Evolutionary conservation across 2,113 vertebrate species (phyloP).

Genomic region (Myxocyprinus asiaticus): DNA sequence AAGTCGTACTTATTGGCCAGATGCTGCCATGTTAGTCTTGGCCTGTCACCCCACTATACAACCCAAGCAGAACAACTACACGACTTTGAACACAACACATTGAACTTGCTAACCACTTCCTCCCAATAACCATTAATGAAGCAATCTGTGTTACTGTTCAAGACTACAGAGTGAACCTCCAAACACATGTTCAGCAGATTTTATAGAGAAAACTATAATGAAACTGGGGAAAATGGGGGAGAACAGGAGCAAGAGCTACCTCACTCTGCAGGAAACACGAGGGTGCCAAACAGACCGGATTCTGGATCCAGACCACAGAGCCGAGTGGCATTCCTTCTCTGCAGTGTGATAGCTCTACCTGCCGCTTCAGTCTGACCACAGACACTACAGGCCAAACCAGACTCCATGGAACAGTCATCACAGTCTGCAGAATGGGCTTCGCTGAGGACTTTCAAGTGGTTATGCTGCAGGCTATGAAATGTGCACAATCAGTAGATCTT

Average conservation of each 20-base stretch:
- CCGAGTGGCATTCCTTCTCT: constrained; percentile 50
- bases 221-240: constrained; percentile 4
- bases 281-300: constrained; percentile 45
- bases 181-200: constrained; percentile 57
- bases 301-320: constrained; percentile 43
- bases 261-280: constrained; percentile 42
- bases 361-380: constrained; percentile 49
- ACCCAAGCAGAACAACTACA: constrained; percentile 24
- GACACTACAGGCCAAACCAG: constrained; percentile 43
- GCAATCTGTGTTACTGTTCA: constrained; percentile 30
- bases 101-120: constrained; percentile 42
- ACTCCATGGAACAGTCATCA: constrained; percentile 41
- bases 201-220: constrained; percentile 33
- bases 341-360: constrained; percentile 51
- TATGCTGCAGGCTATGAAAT: constrained; percentile 47
- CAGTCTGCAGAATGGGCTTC: constrained; percentile 20
- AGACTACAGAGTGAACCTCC: constrained; percentile 36
- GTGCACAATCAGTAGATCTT: constrained; percentile 49
- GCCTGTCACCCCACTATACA: constrained; percentile 17
- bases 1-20: constrained; percentile 1
- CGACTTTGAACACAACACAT: constrained; percentile 34
- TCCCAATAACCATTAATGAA: constrained; percentile 59
- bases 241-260: constrained; percentile 16
- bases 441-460: constrained; percentile 50
- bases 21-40: constrained; percentile 29